Percentiles rank a stretch among this genome's conserved stretches.
Conservation (phyloP, 2,797 vertebrate species). For the Dipus sagitta region DNA sequence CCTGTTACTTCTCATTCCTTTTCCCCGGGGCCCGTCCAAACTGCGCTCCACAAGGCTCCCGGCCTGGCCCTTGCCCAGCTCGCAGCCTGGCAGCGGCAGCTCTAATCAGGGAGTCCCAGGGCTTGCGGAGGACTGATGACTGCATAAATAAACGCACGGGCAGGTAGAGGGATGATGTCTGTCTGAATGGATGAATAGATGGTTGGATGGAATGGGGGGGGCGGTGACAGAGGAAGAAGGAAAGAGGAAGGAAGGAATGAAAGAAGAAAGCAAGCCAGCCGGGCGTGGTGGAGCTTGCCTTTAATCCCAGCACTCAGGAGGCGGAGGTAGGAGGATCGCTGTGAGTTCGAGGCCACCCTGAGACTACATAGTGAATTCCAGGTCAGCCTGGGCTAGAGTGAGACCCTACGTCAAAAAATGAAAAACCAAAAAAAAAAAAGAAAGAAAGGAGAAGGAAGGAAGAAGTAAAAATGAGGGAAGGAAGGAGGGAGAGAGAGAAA, state of each 20-base stretch:
- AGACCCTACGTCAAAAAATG: too few relatives aligned
- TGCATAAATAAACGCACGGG: neutral
- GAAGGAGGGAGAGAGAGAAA: neutral
- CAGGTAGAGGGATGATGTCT: neutral
- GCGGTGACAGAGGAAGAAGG: too few relatives aligned
- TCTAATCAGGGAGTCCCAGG: neutral
- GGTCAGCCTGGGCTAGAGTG: too few relatives aligned
- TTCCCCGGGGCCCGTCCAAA: neutral
- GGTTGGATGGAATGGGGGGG: neutral
- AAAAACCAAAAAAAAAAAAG: too few relatives aligned
- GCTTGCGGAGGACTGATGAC: too few relatives aligned
- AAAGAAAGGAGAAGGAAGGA: too few relatives aligned
- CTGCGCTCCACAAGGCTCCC: neutral
- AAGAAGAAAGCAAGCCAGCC: too few relatives aligned
- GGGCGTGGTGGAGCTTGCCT: too few relatives aligned
- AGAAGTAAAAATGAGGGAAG: neutral
- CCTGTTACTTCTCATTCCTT: neutral
- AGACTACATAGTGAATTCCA: too few relatives aligned
- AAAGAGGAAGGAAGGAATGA: neutral
- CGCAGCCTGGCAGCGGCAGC: accelerated
- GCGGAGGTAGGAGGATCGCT: neutral
- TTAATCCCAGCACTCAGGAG: too few relatives aligned
- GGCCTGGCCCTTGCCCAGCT: neutral
- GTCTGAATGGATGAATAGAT: neutral
- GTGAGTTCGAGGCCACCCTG: too few relatives aligned